Conservation (phyloP, 1,140 invertebrate genomes). For the Nixonia krombeini region DNA sequence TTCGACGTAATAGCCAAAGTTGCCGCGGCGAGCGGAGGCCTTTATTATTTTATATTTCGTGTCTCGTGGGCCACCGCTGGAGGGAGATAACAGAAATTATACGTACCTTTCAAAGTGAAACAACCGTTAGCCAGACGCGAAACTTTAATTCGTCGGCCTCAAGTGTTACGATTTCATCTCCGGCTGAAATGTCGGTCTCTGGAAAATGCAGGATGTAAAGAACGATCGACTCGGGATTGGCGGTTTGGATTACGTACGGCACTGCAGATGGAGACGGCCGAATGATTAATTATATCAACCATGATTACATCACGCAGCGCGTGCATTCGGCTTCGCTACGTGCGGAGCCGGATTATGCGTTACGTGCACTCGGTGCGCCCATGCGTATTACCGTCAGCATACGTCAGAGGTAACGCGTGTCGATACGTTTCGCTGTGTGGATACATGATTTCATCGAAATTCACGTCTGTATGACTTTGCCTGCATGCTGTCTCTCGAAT, state of each 20-base stretch:
- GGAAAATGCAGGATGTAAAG: too few species aligned
- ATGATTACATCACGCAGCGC: conserved; percentile 57
- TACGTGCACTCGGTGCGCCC: conserved; percentile 28
- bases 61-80: conserved; percentile 45
- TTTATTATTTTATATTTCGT: conserved; percentile 71
- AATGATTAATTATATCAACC: conserved; percentile 64
- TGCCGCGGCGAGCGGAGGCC: conserved; percentile 39
- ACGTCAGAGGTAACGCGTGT: conserved; percentile 9
- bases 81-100: conserved; percentile 69
- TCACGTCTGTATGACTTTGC: conserved; percentile 24
- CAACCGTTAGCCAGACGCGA: conserved; percentile 61
- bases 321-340: conserved; percentile 25
- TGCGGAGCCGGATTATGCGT: conserved; percentile 39
- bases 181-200: conserved; percentile 31
- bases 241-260: conserved; percentile 24
- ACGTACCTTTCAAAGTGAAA: conserved; percentile 62
- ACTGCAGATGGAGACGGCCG: conserved; percentile 36
- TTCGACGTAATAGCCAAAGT: conserved; percentile 69
- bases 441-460: conserved; percentile 17
- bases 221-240: conserved; percentile 36
- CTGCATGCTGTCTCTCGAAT: too few species aligned
- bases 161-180: conserved; percentile 50
- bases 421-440: conserved; percentile 24
- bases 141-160: conserved; percentile 61
- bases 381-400: conserved; percentile 37